Evolutionary conservation across 2,888 invertebrate genomes (phyloP), one percentile per base, ranked within the genome.

Genomic region (Zaprionus obscuricornis): DNA sequence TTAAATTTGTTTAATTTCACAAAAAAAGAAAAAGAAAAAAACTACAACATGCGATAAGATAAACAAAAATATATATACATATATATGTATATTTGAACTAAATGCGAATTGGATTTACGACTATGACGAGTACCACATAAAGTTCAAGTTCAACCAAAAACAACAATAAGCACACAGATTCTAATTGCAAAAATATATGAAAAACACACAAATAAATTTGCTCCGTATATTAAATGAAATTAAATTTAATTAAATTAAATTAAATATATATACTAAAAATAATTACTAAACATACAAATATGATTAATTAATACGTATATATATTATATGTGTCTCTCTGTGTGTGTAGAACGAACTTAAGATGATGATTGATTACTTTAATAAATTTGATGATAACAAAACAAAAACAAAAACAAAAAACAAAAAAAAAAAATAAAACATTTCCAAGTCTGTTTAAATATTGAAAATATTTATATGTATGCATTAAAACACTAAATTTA

Each of bases 361-460:
- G 51, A 59, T 56, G 47, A 75, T 63, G n/a, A n/a, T 75, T 59
- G 45, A 77, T 82, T 78, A 84, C 82, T 78, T 78, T 82, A 78
- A 78, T 60, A 45, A 82, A 74, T 77, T 84, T 81, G 62, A 81
- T 74, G 67, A 58, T 52, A 73, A 70, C 63, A 70, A 74, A 64
- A 74, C 56, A 69, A 69, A 66, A 72, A n/a, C n/a, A n/a, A n/a
- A n/a, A n/a, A n/a, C n/a, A n/a, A n/a, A n/a, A n/a, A n/a, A n/a
- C n/a, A n/a, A n/a, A n/a, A n/a, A n/a, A n/a, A n/a, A n/a, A n/a
- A n/a, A n/a, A n/a, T n/a, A n/a, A n/a, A n/a, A n/a, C n/a, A n/a
- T 83, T 75, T 75, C 73, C 76, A 81, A 81, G 81, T 81, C 81
- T 81, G 81, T 81, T 81, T 54, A 70, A 83, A 75, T 79, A 82